These are phyloP conservation scores for Drosophila saltans DNA, from an alignment of 1,140 invertebrate species.

Conservation along the genomic window DNA sequence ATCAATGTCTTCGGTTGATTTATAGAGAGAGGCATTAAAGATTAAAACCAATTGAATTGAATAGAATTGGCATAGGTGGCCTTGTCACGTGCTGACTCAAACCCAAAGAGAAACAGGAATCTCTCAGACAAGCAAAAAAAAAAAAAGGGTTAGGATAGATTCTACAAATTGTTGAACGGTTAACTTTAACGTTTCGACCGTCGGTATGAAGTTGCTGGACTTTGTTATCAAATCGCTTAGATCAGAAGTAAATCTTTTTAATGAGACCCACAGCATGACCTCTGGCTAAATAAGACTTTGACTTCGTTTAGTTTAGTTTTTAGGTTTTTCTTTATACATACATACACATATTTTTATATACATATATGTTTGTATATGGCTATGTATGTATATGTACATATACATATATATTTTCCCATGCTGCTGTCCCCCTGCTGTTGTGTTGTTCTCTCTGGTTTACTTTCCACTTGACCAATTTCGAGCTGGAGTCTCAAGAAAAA, in stretches of 20 bases:
- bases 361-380: neutral
- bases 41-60: conserved; percentile 45
- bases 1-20: conserved; percentile 49
- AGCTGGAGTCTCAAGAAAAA: conserved; percentile 43
- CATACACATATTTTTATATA: too few species aligned
- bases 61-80: conserved; percentile 48
- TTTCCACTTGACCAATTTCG: conserved; percentile 80
- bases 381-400: conserved; percentile 29
- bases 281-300: conserved; percentile 37
- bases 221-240: conserved; percentile 60
- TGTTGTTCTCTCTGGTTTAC: conserved; percentile 66
- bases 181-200: conserved; percentile 35
- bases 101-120: conserved; percentile 23
- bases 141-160: conserved; percentile 18
- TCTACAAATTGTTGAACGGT: conserved; percentile 11
- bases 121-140: neutral
- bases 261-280: conserved; percentile 59
- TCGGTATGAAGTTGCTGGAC: conserved; percentile 26
- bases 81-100: conserved; percentile 27
- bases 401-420: conserved; percentile 42
- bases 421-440: conserved; percentile 40
- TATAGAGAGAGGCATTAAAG: conserved; percentile 38
- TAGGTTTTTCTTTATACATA: neutral
- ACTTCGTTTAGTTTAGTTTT: conserved; percentile 18
- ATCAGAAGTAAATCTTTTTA: conserved; percentile 75